A percentile compares a stretch with the other conserved stretches of the same genome.
Evolutionary conservation across 2,888 invertebrate species (phyloP).

Genomic region (Chymomyza procnemis): DNA sequence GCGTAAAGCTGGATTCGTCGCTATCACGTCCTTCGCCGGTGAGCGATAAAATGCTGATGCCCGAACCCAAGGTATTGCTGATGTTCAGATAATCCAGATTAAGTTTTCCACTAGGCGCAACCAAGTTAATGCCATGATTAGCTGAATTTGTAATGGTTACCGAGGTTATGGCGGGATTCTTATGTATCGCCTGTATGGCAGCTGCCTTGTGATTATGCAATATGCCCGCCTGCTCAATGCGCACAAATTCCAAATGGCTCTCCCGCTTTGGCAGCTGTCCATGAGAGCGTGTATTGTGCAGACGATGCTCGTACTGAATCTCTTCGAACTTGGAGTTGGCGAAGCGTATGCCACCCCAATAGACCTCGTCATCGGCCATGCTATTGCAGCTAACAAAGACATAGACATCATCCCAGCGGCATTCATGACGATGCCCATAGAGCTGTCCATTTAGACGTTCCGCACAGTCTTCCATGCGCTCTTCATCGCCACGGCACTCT

Average conservation of each 20-base stretch:
- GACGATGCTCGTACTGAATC: slow-evolving; percentile 87
- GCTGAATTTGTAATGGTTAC: slow-evolving; percentile 92
- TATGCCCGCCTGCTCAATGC: slow-evolving; percentile 95
- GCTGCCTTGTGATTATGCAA: slow-evolving; percentile 96
- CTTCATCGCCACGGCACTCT: slow-evolving; percentile 88
- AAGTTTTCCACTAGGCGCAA: slow-evolving; percentile 91
- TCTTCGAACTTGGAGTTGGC: slow-evolving; percentile 94
- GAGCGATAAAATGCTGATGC: slow-evolving; percentile 91
- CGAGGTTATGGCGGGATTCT: slow-evolving; percentile 88
- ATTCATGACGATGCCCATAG: slow-evolving; percentile 90
- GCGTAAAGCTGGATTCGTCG: slow-evolving; percentile 92
- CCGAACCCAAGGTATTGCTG: slow-evolving; percentile 91
- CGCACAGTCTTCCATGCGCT: slow-evolving; percentile 88
- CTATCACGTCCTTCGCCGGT: slow-evolving; percentile 95
- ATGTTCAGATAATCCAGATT: slow-evolving; percentile 87
- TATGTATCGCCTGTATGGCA: slow-evolving; percentile 92
- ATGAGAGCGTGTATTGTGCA: slow-evolving; percentile 89
- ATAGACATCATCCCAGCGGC: slow-evolving; percentile 93
- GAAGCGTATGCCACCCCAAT: slow-evolving; percentile 98
- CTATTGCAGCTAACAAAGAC: slow-evolving; percentile 95
- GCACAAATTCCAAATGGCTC: slow-evolving; percentile 88
- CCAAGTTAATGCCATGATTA: slow-evolving; percentile 93
- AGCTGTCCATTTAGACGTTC: slow-evolving; percentile 93
- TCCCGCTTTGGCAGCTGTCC: slow-evolving; percentile 84
- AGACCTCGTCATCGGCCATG: slow-evolving; percentile 81